Evolutionary conservation across 2,113 vertebrate species (phyloP).

Genomic region (Sporophila hypoxantha): DNA sequence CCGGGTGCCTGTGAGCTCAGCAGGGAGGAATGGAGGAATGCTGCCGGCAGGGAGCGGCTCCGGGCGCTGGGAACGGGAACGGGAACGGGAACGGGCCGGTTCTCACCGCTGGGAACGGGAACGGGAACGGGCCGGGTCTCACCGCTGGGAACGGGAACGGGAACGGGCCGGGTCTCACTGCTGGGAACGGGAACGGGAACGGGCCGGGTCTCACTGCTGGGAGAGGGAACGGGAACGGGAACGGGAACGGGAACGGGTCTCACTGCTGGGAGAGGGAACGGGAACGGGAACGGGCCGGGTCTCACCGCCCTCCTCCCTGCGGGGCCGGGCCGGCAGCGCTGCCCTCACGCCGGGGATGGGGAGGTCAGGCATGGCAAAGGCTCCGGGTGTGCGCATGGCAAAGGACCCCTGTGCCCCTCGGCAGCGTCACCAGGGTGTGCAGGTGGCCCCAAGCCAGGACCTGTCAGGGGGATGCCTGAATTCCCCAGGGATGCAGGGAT

Average conservation of each 20-base stretch:
- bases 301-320: not conserved
- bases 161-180: no score
- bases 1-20: not conserved
- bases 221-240: no score
- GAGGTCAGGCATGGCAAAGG: not conserved
- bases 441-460: not conserved
- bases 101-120: no score
- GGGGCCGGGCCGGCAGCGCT: not conserved
- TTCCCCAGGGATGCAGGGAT: not conserved
- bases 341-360: accelerated
- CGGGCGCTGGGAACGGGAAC: not conserved
- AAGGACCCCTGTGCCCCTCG: not conserved
- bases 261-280: no score
- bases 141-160: no score
- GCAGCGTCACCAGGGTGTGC: accelerated
- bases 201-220: no score
- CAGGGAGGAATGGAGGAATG: conserved; percentile 36
- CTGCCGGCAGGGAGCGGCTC: not conserved
- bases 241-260: no score
- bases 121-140: no score
- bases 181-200: no score
- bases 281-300: no score
- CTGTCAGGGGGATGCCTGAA: not conserved
- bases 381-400: accelerated
- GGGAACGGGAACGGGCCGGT: not conserved